phyloP scores from a whole-genome alignment of 2,113 vertebrate genomes.

The Megaptera novaeangliae region DNA sequence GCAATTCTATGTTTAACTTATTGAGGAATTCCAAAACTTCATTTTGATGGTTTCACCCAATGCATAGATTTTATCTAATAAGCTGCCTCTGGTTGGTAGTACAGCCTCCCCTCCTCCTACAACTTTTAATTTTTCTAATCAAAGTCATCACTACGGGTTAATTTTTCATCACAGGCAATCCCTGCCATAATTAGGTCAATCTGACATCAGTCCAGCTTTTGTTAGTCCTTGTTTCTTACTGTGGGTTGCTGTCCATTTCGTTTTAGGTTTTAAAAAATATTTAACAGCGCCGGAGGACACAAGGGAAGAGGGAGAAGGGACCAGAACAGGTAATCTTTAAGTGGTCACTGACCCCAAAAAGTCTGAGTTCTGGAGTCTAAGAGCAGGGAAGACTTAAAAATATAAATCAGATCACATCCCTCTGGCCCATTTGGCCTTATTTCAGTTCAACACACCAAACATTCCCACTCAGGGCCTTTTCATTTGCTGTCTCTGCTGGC shows the following conservation, averaged over 20 bases:
- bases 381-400: slow-evolving; percentile 49
- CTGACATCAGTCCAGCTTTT: background rate
- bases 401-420: slow-evolving; percentile 59
- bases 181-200: background rate
- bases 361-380: background rate
- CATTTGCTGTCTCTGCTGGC: background rate
- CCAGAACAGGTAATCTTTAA: background rate
- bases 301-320: background rate
- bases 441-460: background rate
- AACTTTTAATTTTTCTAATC: background rate
- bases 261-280: slow-evolving; percentile 29
- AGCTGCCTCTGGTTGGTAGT: background rate
- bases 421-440: slow-evolving; percentile 40
- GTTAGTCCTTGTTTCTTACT: background rate
- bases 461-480: background rate
- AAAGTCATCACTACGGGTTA: background rate
- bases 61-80: background rate
- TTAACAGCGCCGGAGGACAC: background rate
- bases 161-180: slow-evolving; percentile 2
- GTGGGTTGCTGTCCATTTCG: background rate
- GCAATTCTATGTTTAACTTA: background rate
- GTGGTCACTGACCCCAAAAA: background rate
- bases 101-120: background rate
- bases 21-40: background rate
- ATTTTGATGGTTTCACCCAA: background rate